These are phyloP conservation scores for Lomographa bimaculata DNA, from an alignment of 2,888 invertebrate species.

Conservation along the genomic window DNA sequence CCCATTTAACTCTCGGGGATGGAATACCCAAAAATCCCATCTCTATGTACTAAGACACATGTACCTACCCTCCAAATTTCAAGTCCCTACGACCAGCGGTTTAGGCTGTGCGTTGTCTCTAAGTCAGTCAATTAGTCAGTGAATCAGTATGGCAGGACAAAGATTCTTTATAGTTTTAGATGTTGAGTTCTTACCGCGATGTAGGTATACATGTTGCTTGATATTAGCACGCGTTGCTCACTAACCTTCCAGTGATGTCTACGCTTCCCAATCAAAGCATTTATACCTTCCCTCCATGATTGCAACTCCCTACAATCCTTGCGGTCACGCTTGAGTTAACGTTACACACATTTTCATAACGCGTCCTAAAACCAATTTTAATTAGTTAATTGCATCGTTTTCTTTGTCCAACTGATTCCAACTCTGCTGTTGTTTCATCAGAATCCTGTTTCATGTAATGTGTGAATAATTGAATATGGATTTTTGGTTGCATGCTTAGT, in stretches of 20 bases:
- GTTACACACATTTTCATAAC: constrained; percentile 63
- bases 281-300: constrained; percentile 56
- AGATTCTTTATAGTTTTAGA: no score
- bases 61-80: no score
- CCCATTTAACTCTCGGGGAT: no score
- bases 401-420: constrained; percentile 40
- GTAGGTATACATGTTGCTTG: constrained; percentile 59
- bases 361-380: constrained; percentile 47
- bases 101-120: no score
- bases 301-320: constrained; percentile 61
- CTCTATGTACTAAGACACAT: no score
- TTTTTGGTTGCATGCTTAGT: constrained; percentile 5
- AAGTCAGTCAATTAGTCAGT: no score
- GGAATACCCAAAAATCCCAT: no score
- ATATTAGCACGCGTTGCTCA: constrained; percentile 34
- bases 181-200: constrained; percentile 44
- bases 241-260: constrained; percentile 38
- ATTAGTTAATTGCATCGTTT: constrained; percentile 46
- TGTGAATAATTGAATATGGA: constrained; percentile 30
- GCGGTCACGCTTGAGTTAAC: constrained; percentile 69
- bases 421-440: constrained; percentile 49
- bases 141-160: no score
- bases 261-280: constrained; percentile 40
- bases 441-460: constrained; percentile 45
- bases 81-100: no score